Percentiles rank a stretch among this genome's conserved stretches.
Evolutionary conservation across 2,797 vertebrate genomes (phyloP).

Genomic region (Galago senegalensis): DNA sequence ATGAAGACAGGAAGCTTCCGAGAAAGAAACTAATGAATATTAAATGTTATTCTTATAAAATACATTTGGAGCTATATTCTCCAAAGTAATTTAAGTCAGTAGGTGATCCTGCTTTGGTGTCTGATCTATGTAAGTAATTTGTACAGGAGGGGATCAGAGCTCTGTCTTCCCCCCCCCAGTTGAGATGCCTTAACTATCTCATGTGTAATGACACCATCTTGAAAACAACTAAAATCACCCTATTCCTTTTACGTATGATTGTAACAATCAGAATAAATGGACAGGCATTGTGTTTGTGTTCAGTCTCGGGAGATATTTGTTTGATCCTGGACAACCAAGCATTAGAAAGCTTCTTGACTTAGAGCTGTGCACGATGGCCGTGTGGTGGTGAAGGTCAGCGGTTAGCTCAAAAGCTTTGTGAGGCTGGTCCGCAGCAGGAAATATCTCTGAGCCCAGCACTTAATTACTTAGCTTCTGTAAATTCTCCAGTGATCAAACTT

Average conservation of each 20-base stretch:
- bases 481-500: neutral
- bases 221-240: neutral
- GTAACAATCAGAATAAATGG: neutral
- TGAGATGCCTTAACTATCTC: neutral
- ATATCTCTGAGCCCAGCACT: neutral
- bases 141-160: neutral
- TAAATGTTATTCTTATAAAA: neutral
- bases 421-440: accelerated
- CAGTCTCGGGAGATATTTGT: neutral
- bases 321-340: neutral
- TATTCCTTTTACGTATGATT: neutral
- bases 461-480: neutral
- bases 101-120: neutral
- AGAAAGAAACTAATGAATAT: neutral
- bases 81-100: neutral
- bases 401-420: neutral
- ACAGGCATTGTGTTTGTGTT: neutral
- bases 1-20: neutral
- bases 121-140: accelerated
- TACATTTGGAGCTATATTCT: neutral
- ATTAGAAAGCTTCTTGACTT: neutral
- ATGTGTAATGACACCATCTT: neutral
- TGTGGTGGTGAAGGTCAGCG: neutral
- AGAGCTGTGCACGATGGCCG: neutral
- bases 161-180: neutral